A percentile compares a stretch with the other conserved stretches of the same genome.
These are phyloP conservation scores for Eptatretus burgeri DNA, from an alignment of 2,113 vertebrate species.

Conservation along the genomic window DNA sequence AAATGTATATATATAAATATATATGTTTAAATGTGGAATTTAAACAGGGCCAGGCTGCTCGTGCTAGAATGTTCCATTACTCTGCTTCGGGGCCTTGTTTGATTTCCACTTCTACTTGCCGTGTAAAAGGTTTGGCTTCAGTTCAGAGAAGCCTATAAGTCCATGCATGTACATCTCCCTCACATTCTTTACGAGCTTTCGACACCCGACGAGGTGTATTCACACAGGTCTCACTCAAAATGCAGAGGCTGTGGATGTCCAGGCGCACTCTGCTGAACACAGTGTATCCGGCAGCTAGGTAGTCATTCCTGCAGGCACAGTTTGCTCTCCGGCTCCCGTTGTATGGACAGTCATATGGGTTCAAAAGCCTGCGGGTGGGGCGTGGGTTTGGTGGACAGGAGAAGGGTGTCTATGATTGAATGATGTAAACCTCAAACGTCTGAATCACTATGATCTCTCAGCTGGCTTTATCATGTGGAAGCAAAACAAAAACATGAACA, in stretches of 20 bases:
- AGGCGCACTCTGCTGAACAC: slow-evolving; percentile 66
- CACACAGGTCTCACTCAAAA: slow-evolving; percentile 44
- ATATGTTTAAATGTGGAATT: too few relatives aligned
- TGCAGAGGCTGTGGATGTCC: slow-evolving; percentile 49
- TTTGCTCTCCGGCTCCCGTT: slow-evolving; percentile 52
- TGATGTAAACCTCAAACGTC: too few relatives aligned
- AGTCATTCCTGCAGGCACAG: slow-evolving; percentile 60
- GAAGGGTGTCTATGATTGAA: neutral
- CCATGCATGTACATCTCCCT: too few relatives aligned
- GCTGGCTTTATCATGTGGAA: slow-evolving; percentile 8
- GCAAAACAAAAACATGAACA: slow-evolving; percentile 8
- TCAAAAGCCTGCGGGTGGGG: slow-evolving; percentile 30
- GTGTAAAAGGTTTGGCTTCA: too few relatives aligned
- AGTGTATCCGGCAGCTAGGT: slow-evolving; percentile 49
- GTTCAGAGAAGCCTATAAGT: too few relatives aligned
- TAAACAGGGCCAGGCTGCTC: too few relatives aligned
- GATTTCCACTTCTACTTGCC: too few relatives aligned
- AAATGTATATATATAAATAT: too few relatives aligned
- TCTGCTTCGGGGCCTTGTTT: too few relatives aligned
- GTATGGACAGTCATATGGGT: slow-evolving; percentile 64
- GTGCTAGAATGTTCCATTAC: too few relatives aligned
- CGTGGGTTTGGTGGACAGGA: neutral
- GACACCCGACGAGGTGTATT: too few relatives aligned
- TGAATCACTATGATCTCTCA: slow-evolving; percentile 14
- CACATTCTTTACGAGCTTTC: too few relatives aligned